Evolutionary conservation across 2,797 vertebrate genomes (phyloP), one percentile per base, ranked within the genome.

Genomic region (Paedocypris micromegethes): DNA sequence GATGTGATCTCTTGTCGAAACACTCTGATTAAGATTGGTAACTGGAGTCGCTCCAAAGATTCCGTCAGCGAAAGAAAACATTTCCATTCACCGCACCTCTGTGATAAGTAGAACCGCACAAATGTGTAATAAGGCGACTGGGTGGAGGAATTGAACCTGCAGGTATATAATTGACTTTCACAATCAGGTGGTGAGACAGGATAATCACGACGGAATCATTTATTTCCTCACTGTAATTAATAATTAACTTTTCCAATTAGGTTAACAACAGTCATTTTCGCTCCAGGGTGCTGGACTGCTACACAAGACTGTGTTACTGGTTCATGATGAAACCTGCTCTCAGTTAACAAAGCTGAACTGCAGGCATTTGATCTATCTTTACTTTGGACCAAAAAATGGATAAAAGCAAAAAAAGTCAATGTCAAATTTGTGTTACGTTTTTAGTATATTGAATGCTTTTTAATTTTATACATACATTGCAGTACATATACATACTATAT

Each of bases 191-290:
- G 4, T 56, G n/a, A 57, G 52, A 39, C 43, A 55, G 52, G 43
- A 48, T 50, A 3, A 43, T 63, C 51, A 41, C n/a, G 39, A 52
- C 55, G 23, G 5, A 48, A 45, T 66, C 5, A 66, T 40, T 49
- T 57, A 3, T 46, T 42, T 66, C 49, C n/a, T 3, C 6, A 3
- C 7, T 42, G 42, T 65, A 55, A 47, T 65, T 41, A 56, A 48
- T 66, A 6, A 57, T 57, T 57, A 66, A 49, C 46, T 38, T 66
- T 66, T 42, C 8, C 56, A 57, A 42, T n/a, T 5, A 50, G 54
- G 5, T 50, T 38, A 66, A 58, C 5, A 39, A 8, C 42, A 38
- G 41, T 48, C 46, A 2, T 64, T 65, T 37, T 62, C 43, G 2
- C 48, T 39, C 39, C 51, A 39, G 9, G 61, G 42, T 8, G 4